Percentiles rank a stretch among this genome's conserved stretches.
Evolutionary conservation across 2,113 vertebrate species (phyloP).

Genomic region (Hemiscyllium ocellatum): DNA sequence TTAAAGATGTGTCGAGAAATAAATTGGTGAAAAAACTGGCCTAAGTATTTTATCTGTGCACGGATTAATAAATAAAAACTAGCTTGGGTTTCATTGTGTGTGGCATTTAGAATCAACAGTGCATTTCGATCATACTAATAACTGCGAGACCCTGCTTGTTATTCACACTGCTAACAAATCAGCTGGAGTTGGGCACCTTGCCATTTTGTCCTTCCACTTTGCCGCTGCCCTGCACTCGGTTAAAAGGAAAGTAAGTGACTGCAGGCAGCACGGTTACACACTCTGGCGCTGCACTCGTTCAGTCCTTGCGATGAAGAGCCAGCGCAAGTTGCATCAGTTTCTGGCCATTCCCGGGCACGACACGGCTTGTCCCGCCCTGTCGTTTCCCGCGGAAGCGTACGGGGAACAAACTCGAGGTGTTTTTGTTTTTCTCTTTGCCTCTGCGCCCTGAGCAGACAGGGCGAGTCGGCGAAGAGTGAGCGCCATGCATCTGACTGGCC

Average conservation of each 20-base stretch:
- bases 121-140: not conserved
- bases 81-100: not conserved
- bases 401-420: constrained; percentile 47
- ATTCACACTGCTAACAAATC: not conserved
- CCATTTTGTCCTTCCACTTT: not conserved
- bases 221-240: not conserved
- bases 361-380: not conserved
- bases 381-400: constrained; percentile 49
- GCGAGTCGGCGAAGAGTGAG: not conserved
- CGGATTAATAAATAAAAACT: not conserved
- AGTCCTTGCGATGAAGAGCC: too few species aligned
- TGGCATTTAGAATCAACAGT: not conserved
- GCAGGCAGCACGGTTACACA: not conserved
- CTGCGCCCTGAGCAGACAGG: constrained; percentile 38
- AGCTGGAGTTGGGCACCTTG: not conserved
- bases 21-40: not conserved
- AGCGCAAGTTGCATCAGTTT: not conserved
- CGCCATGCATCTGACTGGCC: not conserved
- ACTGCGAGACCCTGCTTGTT: not conserved
- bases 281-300: not conserved
- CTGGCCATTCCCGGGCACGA: not conserved
- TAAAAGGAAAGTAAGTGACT: not conserved
- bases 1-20: not conserved
- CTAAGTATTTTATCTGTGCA: not conserved
- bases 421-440: not conserved